phyloP scores from a whole-genome alignment of 2,113 vertebrate genomes.

The Podarcis muralis region DNA sequence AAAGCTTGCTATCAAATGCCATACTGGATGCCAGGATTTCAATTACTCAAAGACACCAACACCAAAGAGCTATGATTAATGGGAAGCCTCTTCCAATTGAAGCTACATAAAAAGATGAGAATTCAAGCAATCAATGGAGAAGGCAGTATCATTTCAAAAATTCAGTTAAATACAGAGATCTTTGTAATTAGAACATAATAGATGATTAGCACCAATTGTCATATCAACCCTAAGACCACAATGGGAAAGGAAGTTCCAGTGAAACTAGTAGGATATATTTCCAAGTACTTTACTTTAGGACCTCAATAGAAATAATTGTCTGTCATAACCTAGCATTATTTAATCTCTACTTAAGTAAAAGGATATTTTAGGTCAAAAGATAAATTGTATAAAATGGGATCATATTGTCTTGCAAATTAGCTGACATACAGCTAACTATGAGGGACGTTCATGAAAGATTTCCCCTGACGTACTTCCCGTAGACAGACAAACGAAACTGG shows the following conservation, averaged over 20 bases:
- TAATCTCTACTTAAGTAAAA: neutral
- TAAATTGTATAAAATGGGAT: no score
- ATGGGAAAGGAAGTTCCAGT: neutral
- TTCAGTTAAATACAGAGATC: conserved; percentile 40
- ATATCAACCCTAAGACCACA: neutral
- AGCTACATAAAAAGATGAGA: neutral
- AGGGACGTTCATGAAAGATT: no score
- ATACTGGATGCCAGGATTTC: fast-evolving
- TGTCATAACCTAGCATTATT: conserved; percentile 58
- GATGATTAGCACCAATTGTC: conserved; percentile 50
- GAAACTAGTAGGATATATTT: neutral
- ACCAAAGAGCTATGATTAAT: neutral
- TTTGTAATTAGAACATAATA: conserved; percentile 56
- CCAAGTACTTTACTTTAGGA: neutral
- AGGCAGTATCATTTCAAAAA: neutral
- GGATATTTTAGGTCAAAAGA: no score
- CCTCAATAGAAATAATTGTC: conserved; percentile 21
- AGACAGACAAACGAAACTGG: no score
- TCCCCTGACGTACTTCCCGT: no score
- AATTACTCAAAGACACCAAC: neutral
- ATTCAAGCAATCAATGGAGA: conserved; percentile 38
- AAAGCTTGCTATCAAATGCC: conserved; percentile 11
- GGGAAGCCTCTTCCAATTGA: conserved; percentile 4
- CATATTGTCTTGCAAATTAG: no score
- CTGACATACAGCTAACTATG: no score